Evolutionary conservation across 2,113 vertebrate genomes (phyloP), one percentile per base, ranked within the genome.

Genomic region (Bos taurus): DNA sequence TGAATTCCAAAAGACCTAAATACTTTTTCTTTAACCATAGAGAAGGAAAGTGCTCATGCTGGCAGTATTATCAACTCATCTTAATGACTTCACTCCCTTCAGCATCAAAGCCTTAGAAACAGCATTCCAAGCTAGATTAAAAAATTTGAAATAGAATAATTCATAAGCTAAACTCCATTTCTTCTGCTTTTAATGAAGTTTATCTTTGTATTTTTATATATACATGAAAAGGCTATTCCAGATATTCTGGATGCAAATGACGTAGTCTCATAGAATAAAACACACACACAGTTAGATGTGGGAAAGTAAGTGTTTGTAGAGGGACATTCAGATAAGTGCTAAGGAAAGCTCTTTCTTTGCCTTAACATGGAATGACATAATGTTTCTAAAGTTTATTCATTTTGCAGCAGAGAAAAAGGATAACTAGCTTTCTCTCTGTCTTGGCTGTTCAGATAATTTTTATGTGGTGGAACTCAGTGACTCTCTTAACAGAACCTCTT

Each of bases 141-240:
- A 91, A 88, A 81, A 95, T 59, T 91, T 95, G 25, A 96, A 97
- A 93, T 93, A 90, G 92, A 98, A 94, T 96, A 97, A 95, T 94
- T 98, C 46, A 96, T 96, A 97, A 97, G 92, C 80, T 95, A 85
- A 95, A 25, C 94, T 82, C 5, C 95, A 81, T 97, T 97, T 97
- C 88, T 92, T 96, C 88, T 92, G 59, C 16, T 88, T 92, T 95
- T 96, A 97, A 93, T 98, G 87, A 94, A 40, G 46, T 83, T 95
- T 96, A 52, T 88, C 74, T 81, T 95, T 88, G 33, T 95, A 9
- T 52, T 93, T 74, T 82, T 50, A 57, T 91, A 59, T 88, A 81
- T 77, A 33, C 23, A 62, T 54, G 62, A 87, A 97, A 95, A 96
- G 33, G 12, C 36, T 54, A 59, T 43, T 95, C 25, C 23, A 92